Evolutionary conservation across 2,888 invertebrate genomes (phyloP), one percentile per base, ranked within the genome.

Genomic region (Leptinotarsa rubiginosa): DNA sequence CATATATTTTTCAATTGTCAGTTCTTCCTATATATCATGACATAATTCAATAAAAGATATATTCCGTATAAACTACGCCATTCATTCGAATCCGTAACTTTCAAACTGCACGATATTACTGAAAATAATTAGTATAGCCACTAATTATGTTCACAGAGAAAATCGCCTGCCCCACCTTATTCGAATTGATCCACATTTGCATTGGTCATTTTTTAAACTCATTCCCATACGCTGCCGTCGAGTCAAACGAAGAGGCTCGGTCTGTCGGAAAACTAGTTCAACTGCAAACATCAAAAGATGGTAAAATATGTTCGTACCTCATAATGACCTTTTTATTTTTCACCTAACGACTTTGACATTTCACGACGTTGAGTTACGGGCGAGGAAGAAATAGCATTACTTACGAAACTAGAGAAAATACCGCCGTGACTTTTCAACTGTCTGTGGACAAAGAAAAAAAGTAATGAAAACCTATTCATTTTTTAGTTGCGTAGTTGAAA

Each of bases 291-390:
- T 62, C n/a, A n/a, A 7, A 62, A 62, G 62, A 62, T 56, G 22
- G 13, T 56, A 20, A 62, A 16, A 50, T 50, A 50, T 50, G 25
- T 62, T 62, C 31, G 62, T 31, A 16, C 62, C 41, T 62, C n/a
- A 22, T 59, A 59, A 59, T 59, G 59, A 25, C 16, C 59, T 59
- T 59, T 25, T 62, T 31, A 62, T n/a, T 62, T 62, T 62, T 62
- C 62, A 62, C 62, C n/a, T 41, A 41, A 62, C 41, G 62, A 41
- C 62, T 41, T n/a, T 62, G 62, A 62, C 62, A 62, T 62, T 62
- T 62, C 62, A 62, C 62, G 62, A 62, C 13, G 62, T 62, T 41
- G 62, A n/a, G 16, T 62, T 41, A 62, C 62, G 31, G 41, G 31
- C 41, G 41, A 62, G 31, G 62, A 62, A 62, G 62, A 62, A 41